These are phyloP conservation scores for Cephonodes hylas DNA, from an alignment of 2,888 invertebrate genomes.

Conservation along the genomic window DNA sequence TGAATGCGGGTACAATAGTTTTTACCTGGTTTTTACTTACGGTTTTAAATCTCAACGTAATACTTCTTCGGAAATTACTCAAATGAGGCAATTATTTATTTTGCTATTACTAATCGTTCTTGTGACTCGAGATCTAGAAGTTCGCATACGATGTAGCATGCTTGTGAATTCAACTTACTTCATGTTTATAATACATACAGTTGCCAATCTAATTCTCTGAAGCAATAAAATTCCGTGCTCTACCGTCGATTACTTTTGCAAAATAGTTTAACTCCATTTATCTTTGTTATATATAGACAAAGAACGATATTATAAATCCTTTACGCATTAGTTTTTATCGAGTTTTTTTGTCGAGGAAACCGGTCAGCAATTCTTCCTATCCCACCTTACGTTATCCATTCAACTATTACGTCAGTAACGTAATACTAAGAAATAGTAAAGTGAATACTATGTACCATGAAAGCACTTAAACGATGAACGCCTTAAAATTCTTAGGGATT, in stretches of 20 bases:
- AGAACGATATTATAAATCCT: not conserved
- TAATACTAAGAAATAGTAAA: slow-evolving; percentile 17
- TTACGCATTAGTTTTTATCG: slow-evolving; percentile 31
- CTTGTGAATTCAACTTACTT: not conserved
- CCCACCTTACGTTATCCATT: slow-evolving; percentile 27
- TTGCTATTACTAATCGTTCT: not conserved
- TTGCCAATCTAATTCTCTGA: too few species aligned
- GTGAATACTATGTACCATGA: not conserved
- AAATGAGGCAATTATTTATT: not conserved
- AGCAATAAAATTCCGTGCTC: too few species aligned
- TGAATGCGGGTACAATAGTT: too few species aligned
- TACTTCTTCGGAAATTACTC: too few species aligned
- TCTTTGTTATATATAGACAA: not conserved
- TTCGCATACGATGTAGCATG: not conserved
- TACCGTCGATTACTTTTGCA: too few species aligned
- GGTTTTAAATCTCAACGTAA: too few species aligned
- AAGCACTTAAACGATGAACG: too few species aligned
- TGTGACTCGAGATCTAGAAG: not conserved
- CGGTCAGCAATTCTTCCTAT: slow-evolving; percentile 45
- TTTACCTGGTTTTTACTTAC: too few species aligned
- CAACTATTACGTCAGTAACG: slow-evolving; percentile 26
- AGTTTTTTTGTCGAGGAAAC: slow-evolving; percentile 53
- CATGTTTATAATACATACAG: not conserved
- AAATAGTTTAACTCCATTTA: too few species aligned
- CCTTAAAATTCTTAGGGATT: not conserved